Evolutionary conservation across 2,888 invertebrate genomes (phyloP).

Genomic region (Boloria euphrosyne): DNA sequence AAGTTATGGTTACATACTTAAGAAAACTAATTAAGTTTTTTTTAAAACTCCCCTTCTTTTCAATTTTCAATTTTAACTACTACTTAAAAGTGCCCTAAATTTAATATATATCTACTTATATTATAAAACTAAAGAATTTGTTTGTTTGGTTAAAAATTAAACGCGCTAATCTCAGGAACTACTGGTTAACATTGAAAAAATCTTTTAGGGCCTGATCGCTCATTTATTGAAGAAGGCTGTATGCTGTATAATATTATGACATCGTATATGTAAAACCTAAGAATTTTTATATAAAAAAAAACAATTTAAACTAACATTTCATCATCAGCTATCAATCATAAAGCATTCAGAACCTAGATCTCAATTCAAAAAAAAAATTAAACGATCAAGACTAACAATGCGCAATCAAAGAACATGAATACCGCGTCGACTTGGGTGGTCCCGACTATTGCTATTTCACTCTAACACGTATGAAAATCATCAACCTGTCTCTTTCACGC

Average conservation of each 20-base stretch:
- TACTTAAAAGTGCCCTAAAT: not conserved
- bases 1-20: no score
- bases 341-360: slow-evolving; percentile 35
- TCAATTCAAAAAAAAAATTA: slow-evolving; percentile 46
- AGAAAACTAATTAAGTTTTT: no score
- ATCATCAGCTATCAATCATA: slow-evolving; percentile 31
- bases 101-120: not conserved
- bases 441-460: slow-evolving; percentile 49
- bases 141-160: no score
- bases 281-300: slow-evolving; percentile 3
- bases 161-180: no score
- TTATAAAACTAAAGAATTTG: no score
- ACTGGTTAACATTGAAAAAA: no score
- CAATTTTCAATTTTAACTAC: no score
- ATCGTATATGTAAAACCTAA: no score
- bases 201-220: not conserved
- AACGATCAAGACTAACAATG: slow-evolving; percentile 65
- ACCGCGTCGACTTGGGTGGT: slow-evolving; percentile 76
- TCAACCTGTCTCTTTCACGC: slow-evolving; percentile 25
- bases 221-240: slow-evolving; percentile 1
- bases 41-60: no score
- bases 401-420: slow-evolving; percentile 59
- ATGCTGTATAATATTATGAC: no score
- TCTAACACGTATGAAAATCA: slow-evolving; percentile 39
- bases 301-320: not conserved